phyloP scores from a whole-genome alignment of 2,888 invertebrate genomes.

The Eubasilissa splendida region DNA sequence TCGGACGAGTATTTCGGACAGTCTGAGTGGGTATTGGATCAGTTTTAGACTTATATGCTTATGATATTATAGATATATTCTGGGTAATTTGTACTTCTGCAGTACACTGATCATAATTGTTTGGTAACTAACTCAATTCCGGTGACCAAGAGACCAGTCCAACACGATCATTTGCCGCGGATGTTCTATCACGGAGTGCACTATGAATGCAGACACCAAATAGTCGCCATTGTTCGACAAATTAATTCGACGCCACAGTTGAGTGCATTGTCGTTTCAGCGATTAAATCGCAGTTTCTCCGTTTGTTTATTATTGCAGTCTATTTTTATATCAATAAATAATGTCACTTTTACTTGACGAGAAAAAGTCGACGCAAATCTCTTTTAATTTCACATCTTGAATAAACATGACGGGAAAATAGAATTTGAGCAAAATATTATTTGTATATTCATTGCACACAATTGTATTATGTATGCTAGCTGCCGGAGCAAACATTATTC shows the following conservation, averaged over 20 bases:
- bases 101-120: no score
- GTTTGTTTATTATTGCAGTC: background rate
- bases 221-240: conserved; percentile 13
- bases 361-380: no score
- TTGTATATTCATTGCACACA: no score
- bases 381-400: background rate
- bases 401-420: background rate
- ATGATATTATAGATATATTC: no score
- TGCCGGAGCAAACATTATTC: no score
- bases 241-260: conserved; percentile 32
- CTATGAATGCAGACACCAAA: conserved; percentile 1
- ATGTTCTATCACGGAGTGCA: background rate
- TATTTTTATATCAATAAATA: background rate
- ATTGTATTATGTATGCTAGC: no score
- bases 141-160: background rate
- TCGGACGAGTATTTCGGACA: no score
- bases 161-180: background rate
- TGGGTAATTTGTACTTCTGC: no score
- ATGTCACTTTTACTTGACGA: background rate
- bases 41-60: no score
- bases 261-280: conserved; percentile 29
- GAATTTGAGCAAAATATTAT: no score
- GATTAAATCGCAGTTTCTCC: background rate
- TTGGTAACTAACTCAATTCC: no score
- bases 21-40: no score